Evolutionary conservation across 2,797 vertebrate species (phyloP), one percentile per base, ranked within the genome.

Genomic region (Helostoma temminkii): DNA sequence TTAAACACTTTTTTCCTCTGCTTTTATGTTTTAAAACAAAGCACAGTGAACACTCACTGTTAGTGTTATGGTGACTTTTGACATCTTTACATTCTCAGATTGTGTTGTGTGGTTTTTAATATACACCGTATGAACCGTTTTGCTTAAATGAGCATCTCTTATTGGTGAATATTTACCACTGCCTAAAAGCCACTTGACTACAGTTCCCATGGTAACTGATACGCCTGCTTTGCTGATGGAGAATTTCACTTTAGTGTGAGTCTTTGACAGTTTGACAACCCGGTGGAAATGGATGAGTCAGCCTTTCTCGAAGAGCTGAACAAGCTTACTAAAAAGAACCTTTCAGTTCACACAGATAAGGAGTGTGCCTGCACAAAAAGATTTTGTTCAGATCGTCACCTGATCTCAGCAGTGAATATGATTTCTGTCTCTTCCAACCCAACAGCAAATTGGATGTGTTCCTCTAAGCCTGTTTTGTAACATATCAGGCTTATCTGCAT

Each of bases 211-310:
- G 77, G 88, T 71, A 81, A 88, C 87, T 36, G 61, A 66, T 61
- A 58, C 80, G 71, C 71, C 71, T 37, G 66, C 68, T 58, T 56
- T 6, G 26, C 57, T 34, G 36, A 56, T 48, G 28, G 67, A 71
- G 71, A 69, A 62, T 66, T 74, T 81, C 43, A 48, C 42, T 64
- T 78, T 52, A 47, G 58, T 42, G 63, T 42, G 37, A 57, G 58
- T 53, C 71, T 90, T 81, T 80, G 89, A 91, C 80, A 81, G 82
- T 76, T 81, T 88, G 87, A 89, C 84, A 81, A 70, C 78, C 49
- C 15, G 11, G 78, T 66, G 69, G 77, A 92, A 87, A 80, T 61
- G 57, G 84, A 82, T 83, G 89, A 88, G 83, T 88, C 84, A 83
- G 84, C 82, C 60, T 81, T 84, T 87, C 71, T 68, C 24, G 71